Percentiles rank a stretch among this genome's conserved stretches.
Conservation (phyloP, 2,888 invertebrate species). For the Brachyptera putata region DNA sequence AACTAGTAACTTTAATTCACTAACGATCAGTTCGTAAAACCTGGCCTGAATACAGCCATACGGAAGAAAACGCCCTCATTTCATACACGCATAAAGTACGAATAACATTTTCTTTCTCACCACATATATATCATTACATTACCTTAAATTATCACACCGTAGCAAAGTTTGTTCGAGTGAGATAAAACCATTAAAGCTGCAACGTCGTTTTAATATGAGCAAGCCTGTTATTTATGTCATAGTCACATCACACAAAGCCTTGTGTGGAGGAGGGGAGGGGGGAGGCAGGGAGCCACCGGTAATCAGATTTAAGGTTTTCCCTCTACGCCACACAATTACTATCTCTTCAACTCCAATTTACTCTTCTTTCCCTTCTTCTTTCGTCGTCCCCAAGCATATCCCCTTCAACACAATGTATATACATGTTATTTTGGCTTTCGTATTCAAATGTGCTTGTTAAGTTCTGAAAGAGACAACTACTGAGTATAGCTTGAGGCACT, state of each 20-base stretch:
- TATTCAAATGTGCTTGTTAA: constrained; percentile 29
- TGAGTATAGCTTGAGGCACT: background rate
- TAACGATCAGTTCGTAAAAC: too few species aligned
- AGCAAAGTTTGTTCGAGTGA: background rate
- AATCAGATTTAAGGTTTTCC: constrained; percentile 29
- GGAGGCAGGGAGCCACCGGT: constrained; percentile 1
- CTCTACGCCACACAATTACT: constrained; percentile 30
- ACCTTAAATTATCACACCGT: background rate
- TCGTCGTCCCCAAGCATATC: background rate
- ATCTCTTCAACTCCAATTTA: constrained; percentile 29
- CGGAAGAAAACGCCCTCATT: too few species aligned
- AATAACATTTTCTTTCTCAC: too few species aligned
- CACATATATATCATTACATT: too few species aligned
- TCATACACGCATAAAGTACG: too few species aligned
- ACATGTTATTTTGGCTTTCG: constrained; percentile 24
- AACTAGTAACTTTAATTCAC: too few species aligned
- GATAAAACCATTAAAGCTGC: background rate
- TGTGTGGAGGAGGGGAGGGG: too few species aligned
- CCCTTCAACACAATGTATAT: constrained; percentile 27
- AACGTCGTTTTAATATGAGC: background rate
- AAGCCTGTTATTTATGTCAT: constrained; percentile 19
- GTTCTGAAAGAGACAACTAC: constrained; percentile 9
- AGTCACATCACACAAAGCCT: background rate
- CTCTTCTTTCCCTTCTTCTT: constrained; percentile 12
- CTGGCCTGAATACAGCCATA: too few species aligned